Conservation (phyloP, 2,113 vertebrate genomes). For the Saiga tatarica region DNA sequence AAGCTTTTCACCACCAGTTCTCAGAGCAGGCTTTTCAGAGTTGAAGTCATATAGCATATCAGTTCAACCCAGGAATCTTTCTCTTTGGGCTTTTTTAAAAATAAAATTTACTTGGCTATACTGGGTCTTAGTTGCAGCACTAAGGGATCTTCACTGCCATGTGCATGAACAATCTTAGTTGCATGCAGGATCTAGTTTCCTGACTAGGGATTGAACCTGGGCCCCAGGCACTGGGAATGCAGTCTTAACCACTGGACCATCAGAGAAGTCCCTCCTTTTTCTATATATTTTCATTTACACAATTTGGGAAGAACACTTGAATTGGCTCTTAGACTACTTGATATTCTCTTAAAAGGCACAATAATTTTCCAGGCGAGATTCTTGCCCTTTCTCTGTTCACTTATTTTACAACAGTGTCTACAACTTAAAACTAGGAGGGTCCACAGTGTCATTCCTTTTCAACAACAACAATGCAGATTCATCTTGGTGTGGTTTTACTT, state of each 20-base stretch:
- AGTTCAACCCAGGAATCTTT: background rate
- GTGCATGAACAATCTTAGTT: background rate
- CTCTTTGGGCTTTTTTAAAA: background rate
- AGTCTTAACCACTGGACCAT: background rate
- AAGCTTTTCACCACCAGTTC: background rate
- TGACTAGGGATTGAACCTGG: background rate
- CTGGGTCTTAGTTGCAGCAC: background rate
- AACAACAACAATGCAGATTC: background rate
- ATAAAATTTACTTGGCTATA: background rate
- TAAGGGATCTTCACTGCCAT: background rate
- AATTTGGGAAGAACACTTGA: background rate
- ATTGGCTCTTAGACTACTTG: background rate
- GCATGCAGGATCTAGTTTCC: background rate
- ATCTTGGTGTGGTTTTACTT: background rate
- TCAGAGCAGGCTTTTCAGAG: background rate
- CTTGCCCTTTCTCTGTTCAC: background rate
- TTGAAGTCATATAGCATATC: background rate
- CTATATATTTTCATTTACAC: background rate
- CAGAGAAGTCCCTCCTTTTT: background rate
- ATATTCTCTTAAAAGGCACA: constrained; percentile 20
- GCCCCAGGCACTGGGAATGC: background rate
- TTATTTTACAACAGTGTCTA: background rate
- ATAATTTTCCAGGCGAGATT: background rate
- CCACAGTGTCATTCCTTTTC: background rate
- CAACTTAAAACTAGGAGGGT: background rate